Percentiles rank a stretch among this genome's conserved stretches.
These are phyloP conservation scores for Tanypteryx hageni DNA, from an alignment of 2,888 invertebrate species.

Conservation along the genomic window DNA sequence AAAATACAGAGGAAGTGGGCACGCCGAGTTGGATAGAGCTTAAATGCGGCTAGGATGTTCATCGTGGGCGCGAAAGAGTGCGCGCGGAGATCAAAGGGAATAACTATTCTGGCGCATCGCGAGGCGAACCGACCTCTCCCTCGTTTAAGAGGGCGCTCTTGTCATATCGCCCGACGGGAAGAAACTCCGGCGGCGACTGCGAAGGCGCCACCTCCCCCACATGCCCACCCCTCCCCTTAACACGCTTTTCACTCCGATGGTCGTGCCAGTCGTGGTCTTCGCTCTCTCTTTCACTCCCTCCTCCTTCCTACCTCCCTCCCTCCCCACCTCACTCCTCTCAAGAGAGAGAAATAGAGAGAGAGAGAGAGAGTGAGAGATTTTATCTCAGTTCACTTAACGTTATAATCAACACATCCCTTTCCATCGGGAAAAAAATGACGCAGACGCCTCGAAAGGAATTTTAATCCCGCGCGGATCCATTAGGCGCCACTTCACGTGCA, in stretches of 20 bases:
- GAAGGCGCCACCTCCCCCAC: not conserved
- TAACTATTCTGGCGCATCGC: not conserved
- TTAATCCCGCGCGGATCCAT: slow-evolving; percentile 41
- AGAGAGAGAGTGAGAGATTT: slow-evolving; percentile 32
- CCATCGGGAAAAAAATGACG: not conserved
- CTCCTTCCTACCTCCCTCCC: too few species aligned
- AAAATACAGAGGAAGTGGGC: not conserved
- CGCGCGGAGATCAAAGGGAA: not conserved
- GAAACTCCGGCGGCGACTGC: not conserved
- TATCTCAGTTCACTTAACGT: slow-evolving; percentile 32
- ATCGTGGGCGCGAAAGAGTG: not conserved
- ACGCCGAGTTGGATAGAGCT: not conserved
- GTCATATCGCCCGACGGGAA: not conserved
- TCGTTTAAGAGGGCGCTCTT: too few species aligned
- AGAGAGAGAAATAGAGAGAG: slow-evolving; percentile 15
- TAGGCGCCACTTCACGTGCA: not conserved
- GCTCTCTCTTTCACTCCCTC: too few species aligned
- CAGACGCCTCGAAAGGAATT: not conserved
- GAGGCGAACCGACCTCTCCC: not conserved
- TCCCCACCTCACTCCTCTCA: too few species aligned
- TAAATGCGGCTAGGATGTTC: not conserved
- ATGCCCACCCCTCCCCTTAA: not conserved
- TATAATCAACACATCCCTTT: slow-evolving; percentile 18
- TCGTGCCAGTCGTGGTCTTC: too few species aligned
- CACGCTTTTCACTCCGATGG: not conserved